phyloP scores from a whole-genome alignment of 2,797 vertebrate genomes.

The Oreochromis grahami region DNA sequence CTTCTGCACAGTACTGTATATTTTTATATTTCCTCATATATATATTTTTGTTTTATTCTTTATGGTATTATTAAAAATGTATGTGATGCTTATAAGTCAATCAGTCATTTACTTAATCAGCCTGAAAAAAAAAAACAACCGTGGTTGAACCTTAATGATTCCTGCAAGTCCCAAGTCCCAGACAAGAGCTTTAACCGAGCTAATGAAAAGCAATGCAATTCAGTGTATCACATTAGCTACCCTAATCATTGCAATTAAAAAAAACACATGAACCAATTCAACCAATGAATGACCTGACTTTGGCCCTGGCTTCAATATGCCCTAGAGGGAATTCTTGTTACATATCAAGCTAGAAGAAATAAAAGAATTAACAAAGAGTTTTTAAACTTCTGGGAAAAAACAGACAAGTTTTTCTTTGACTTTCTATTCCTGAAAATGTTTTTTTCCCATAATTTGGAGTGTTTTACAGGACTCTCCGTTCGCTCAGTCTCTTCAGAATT shows the following conservation, averaged over 20 bases:
- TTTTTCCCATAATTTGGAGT: neutral
- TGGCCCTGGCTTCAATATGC: constrained; percentile 41
- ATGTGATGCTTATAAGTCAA: constrained; percentile 25
- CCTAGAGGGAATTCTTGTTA: constrained; percentile 26
- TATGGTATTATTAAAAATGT: constrained; percentile 33
- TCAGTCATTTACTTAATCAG: constrained; percentile 48
- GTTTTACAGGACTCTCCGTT: constrained; percentile 10
- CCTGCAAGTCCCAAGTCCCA: neutral
- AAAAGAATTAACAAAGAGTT: constrained; percentile 2
- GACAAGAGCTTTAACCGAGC: constrained; percentile 15
- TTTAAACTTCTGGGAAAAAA: constrained; percentile 3
- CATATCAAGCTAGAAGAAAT: constrained; percentile 1
- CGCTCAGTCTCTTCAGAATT: neutral
- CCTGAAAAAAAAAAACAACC: neutral
- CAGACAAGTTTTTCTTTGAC: constrained; percentile 3
- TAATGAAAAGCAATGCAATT: constrained; percentile 51
- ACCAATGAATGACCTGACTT: constrained; percentile 40
- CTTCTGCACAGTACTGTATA: neutral
- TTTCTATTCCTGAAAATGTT: neutral
- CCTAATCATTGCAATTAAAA: constrained; percentile 62
- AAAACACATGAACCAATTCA: constrained; percentile 53
- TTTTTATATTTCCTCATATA: neutral
- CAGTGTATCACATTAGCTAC: constrained; percentile 45
- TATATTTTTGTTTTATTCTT: neutral
- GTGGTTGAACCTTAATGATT: constrained; percentile 20